Evolutionary conservation across 2,113 vertebrate genomes (phyloP), one percentile per base, ranked within the genome.

Genomic region (Tetraodon nigroviridis): DNA sequence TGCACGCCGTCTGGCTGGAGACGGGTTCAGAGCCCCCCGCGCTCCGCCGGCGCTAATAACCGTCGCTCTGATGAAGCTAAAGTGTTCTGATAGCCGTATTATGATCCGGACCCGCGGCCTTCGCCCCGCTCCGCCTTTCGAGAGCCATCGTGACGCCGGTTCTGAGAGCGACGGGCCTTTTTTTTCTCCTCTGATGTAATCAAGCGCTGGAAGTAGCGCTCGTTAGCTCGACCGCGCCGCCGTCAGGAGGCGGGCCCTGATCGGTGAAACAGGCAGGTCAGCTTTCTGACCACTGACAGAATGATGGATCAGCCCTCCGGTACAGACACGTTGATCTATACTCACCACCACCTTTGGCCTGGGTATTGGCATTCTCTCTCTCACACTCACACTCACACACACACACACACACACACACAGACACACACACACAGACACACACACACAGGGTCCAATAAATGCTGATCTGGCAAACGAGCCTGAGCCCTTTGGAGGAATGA

Each of bases 301-400:
- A 90, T 95, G 94, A 97, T 93, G 88, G 90, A 96, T 97, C 86
- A 77, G 87, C 92, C 91, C 89, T 88, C 89, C 85, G 76, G 74
- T 89, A 92, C 91, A 90, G 93, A 90, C 90, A 90, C 91, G 89
- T 90, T 94, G 91, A 94, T 93, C 90, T 91, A 92, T 90, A 90
- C 87, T 75, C 87, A 64, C 71, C 77, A 71, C 60, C 21, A 48
- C 72, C 50, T 50, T 56, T 61, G 53, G 58, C 58, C 65, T 58
- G 86, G 81, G 87, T 96, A 96, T 96, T 95, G 94, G 90, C 93
- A 92, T 95, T 96, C 81, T 6, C 24, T 6, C 24, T 6, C 24
- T 6, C 1, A 27, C 24, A 27, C 24, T 1, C 24, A 27, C 24
- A 27, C 24, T 6, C 24, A 2, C 24, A 2, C 24, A 24, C 24